Evolutionary conservation across 2,888 invertebrate genomes (phyloP), one percentile per base, ranked within the genome.

Genomic region (Zeuzera pyrina): DNA sequence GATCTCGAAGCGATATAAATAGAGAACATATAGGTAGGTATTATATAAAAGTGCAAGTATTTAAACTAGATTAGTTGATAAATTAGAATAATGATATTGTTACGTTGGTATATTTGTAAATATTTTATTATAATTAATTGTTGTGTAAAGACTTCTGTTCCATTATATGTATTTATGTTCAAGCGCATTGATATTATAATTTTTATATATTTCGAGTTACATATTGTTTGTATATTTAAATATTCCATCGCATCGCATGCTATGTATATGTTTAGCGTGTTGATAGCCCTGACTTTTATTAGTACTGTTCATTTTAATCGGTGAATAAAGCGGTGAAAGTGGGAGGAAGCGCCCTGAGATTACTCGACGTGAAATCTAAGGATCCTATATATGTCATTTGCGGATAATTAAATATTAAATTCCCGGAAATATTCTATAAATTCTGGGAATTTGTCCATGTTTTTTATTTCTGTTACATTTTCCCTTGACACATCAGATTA

Each of bases 81-180:
- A 31, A 28, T 16, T 19, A 43, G 41, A 52, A 42, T n/a, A n/a
- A n/a, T n/a, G n/a, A 55, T 58, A 63, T 65, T 65, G 68, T 71
- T 71, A 65, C 55, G 67, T 71, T 71, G 55, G 57, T 58, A 53
- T 59, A 53, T 58, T 57, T 66, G 65, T 66, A 68, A 47, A 70
- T 70, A 66, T 58, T 66, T 67, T 66, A 72, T 60, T 56, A 51
- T 22, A n/a, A 27, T 6, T 24, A 51, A 65, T 65, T 76, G 78
- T 78, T 77, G 64, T 77, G 72, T 73, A 72, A 67, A 73, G 66
- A 61, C 48, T 65, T 74, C 58, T 62, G 68, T 70, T 69, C 61
- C 59, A 57, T 25, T 25, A 12, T n/a, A n/a, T n/a, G n/a, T 12
- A 25, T 25, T 25, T 13, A 5, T 8, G 7, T 25, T 25, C 12